A percentile compares a stretch with the other conserved stretches of the same genome.
These are phyloP conservation scores for Tortricodes alternella DNA, from an alignment of 2,888 invertebrate genomes.

Conservation along the genomic window DNA sequence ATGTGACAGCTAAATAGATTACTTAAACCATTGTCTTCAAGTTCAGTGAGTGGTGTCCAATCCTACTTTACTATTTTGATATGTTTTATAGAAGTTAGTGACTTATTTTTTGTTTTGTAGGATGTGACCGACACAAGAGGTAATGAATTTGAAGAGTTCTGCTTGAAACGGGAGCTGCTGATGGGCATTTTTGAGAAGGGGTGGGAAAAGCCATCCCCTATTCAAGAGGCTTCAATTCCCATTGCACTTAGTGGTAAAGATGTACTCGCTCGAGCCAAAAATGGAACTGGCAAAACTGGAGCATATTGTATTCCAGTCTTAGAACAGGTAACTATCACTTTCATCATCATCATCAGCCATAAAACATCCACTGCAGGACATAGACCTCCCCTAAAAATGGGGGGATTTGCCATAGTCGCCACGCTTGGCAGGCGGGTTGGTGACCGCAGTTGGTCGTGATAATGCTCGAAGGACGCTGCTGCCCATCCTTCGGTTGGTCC, in stretches of 20 bases:
- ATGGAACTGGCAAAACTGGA: conserved; percentile 99
- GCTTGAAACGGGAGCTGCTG: conserved; percentile 96
- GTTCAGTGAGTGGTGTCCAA: too few species aligned
- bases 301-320: conserved; percentile 99
- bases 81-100: conserved; percentile 9
- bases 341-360: too few species aligned
- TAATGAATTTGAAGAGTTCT: conserved; percentile 99
- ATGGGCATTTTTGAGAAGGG: conserved; percentile 99
- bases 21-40: too few species aligned
- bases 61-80: too few species aligned
- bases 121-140: conserved; percentile 99
- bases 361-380: neutral
- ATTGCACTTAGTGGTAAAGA: conserved; percentile 99
- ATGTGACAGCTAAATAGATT: too few species aligned
- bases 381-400: neutral
- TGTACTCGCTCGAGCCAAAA: conserved; percentile 98
- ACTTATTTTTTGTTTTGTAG: conserved; percentile 71
- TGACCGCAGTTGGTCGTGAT: too few species aligned
- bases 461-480: too few species aligned
- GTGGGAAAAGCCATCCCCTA: conserved; percentile 99
- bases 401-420: too few species aligned
- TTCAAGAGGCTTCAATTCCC: conserved; percentile 99
- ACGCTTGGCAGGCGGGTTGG: too few species aligned
- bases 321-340: conserved; percentile 87
- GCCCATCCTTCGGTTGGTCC: too few species aligned